Percentiles rank a stretch among this genome's conserved stretches.
These are phyloP conservation scores for Nasonia giraulti DNA, from an alignment of 1,140 invertebrate species.

Conservation along the genomic window DNA sequence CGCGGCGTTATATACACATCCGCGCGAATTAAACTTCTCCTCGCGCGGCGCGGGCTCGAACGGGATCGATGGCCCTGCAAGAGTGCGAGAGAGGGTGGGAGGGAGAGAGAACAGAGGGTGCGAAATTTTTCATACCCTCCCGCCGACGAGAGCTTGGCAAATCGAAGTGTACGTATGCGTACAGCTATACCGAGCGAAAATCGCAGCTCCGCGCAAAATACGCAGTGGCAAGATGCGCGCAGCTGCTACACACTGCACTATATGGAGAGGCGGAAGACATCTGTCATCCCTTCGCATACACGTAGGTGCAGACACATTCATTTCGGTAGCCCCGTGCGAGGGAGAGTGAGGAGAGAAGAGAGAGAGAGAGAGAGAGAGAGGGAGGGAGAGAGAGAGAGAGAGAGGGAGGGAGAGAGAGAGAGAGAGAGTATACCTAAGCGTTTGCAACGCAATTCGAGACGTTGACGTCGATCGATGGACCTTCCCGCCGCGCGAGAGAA, in stretches of 20 bases:
- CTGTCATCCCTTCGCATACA: conserved; percentile 19
- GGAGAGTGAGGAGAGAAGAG: no score
- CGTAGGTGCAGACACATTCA: conserved; percentile 14
- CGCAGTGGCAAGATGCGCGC: neutral
- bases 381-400: no score
- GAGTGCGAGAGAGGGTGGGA: neutral
- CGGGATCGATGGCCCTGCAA: neutral
- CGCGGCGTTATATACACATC: neutral
- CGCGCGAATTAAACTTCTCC: conserved; percentile 2
- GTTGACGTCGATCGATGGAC: conserved; percentile 1
- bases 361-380: no score
- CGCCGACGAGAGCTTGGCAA: neutral
- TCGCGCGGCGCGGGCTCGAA: neutral
- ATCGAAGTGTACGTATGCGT: conserved; percentile 5
- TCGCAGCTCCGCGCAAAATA: neutral
- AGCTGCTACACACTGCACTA: neutral
- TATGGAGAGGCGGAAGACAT: conserved; percentile 18
- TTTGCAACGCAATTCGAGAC: conserved; percentile 23
- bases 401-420: neutral
- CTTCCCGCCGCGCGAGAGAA: neutral
- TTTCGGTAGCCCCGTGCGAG: neutral
- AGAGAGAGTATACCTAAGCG: neutral
- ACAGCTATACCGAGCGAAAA: neutral
- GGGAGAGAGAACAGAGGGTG: neutral
- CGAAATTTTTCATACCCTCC: neutral